Base-by-base conservation (phyloP, 2,888 invertebrate genomes). In the Archips xylosteana region DNA sequence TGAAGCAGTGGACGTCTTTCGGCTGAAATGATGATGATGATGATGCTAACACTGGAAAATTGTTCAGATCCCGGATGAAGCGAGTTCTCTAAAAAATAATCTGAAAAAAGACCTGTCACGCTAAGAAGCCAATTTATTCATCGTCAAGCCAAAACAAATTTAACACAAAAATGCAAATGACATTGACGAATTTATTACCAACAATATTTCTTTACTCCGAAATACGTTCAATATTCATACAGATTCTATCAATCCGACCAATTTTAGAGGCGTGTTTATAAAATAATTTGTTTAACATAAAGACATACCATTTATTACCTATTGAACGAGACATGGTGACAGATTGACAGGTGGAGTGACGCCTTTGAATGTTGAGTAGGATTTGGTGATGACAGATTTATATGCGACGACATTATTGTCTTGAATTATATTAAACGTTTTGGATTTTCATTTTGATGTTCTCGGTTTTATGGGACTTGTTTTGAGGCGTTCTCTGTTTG, bases 271-370 rank as follows among this genome's bases (percentile, higher is more conserved):
- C 62, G 54, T 62, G 54, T 67, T 72, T 72, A 67, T 72, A 62
- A 45, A 67, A 67, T 72, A 62, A 67, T 67, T 72, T 72, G 62
- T 67, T 71, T 72, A 54, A 60, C 71, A 72, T 72, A 72, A 67
- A 67, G 54, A 42, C 2, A 47, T 67, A 54, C 61, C 34, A 71
- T 71, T 71, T 65, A 65, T 71, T 42, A 61, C 54, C 23, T 49
- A 34, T 64, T 49, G 64, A 64, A n/a, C 9, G 64, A 32, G 57
- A 32, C 62, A 68, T 57, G 59, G 47, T 67, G 71, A 71, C 66
- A 61, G 66, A 10, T 13, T 68, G 68, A 36, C 66, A 71, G 54
- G 34, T 71, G 36, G 34, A 60, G 39, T 36, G 60, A 60, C 34
- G n/a, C 32, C 10, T 32, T 10, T 32, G 45, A 45, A 45, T 45